Base-by-base conservation (phyloP, 53 echinoderm and acorn worm species). In the Henricia sp. region DNA sequence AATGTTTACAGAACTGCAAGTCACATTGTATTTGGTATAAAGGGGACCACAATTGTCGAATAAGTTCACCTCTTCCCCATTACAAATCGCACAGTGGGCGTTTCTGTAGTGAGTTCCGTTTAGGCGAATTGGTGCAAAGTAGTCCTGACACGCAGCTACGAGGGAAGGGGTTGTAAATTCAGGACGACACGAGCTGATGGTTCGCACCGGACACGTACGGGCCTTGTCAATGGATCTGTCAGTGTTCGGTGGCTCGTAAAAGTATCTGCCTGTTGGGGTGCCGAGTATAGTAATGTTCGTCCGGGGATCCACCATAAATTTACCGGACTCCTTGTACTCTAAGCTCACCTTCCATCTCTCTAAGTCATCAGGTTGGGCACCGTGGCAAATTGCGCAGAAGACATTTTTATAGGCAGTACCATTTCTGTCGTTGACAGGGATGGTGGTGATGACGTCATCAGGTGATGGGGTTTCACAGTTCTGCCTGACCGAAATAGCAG, bases 381-480 rank as follows among this genome's bases (percentile, higher is more conserved):
- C 73, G 27, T 86, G 83, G 59, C 94, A 94, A 9, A 83, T 56
- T 0, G 94, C 91, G 63, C 94, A 94, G 84, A 88, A 91, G 3
- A 91, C 52, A 56, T 94, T 94, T 48, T 78, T 88, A 52, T 74
- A 94, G 3, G 63, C 64, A 44, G 52, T 36, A 28, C 88, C 83
- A 19, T 83, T 40, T 21, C 32, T 13, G 85, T 88, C 91, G 57
- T 68, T 82, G 19, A 94, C 91, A 4, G 94, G 94, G 29, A 88
- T 70, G 37, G 68, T 77, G 0, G 74, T 64, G 41, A 94, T 82
- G 62, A 91, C 84, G 71, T 94, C 88, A 37, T 82, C 54, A 0
- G 39, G 23, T 1, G 66, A 29, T 1, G 43, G 38, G 6, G 34
- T 6, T 57, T 75, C 56, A 28, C 59, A 75, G 26, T 57, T 75